Percentiles rank a stretch among this genome's conserved stretches.
Conservation (phyloP, 2,113 vertebrate species). For the Anolis carolinensis region DNA sequence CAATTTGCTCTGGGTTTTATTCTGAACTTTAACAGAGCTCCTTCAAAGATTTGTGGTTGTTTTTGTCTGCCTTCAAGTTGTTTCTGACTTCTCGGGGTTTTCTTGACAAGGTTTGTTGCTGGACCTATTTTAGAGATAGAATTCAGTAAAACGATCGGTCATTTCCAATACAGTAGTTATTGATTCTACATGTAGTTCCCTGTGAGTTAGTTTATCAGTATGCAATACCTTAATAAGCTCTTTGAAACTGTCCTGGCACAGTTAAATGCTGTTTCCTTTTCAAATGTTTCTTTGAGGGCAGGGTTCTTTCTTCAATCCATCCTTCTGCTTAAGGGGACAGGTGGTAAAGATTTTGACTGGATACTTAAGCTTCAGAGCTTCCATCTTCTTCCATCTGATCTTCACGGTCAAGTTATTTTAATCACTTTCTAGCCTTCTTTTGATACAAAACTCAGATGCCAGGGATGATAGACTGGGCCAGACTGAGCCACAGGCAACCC, state of each 20-base stretch:
- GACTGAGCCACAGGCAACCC: constrained; percentile 10
- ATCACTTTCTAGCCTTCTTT: constrained; percentile 54
- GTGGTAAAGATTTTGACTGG: neutral
- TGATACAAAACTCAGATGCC: constrained; percentile 35
- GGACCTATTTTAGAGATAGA: too few species aligned
- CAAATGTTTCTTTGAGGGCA: neutral
- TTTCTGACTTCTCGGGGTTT: too few species aligned
- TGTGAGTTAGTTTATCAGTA: neutral
- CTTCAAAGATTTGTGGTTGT: too few species aligned
- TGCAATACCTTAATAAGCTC: neutral
- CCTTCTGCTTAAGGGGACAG: neutral
- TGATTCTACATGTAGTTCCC: neutral
- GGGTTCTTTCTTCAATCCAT: neutral
- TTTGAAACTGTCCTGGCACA: neutral
- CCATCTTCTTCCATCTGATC: neutral
- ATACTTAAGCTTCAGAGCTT: neutral
- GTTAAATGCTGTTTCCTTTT: neutral
- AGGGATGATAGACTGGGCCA: constrained; percentile 51
- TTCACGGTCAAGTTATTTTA: neutral
- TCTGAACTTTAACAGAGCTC: too few species aligned
- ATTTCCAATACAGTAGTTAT: too few species aligned
- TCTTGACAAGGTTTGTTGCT: too few species aligned
- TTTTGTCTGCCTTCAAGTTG: too few species aligned
- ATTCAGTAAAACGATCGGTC: neutral
- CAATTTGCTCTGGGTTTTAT: too few species aligned